Conservation (phyloP, 2,888 invertebrate genomes). For the Lepetodrilus schrolli region DNA sequence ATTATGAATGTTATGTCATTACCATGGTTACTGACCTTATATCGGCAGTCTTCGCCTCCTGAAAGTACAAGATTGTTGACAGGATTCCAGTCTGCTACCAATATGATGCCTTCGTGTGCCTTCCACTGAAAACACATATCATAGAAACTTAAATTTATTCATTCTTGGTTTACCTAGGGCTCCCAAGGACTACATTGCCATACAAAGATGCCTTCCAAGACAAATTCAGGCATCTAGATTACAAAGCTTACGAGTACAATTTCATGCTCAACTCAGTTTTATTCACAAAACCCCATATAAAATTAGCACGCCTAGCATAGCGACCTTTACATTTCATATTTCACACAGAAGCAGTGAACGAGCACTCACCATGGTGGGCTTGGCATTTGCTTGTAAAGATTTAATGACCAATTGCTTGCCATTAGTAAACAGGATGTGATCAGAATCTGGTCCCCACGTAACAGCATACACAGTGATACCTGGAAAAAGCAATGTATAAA, state of each 20-base stretch:
- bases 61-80: constrained; percentile 79
- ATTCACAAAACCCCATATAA: too few species aligned
- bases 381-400: constrained; percentile 78
- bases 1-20: too few species aligned
- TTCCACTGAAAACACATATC: constrained; percentile 93
- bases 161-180: too few species aligned
- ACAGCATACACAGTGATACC: constrained; percentile 86
- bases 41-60: constrained; percentile 85
- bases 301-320: background rate
- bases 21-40: constrained; percentile 84
- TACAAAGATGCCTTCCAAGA: too few species aligned
- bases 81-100: constrained; percentile 81
- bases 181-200: too few species aligned
- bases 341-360: background rate
- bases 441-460: constrained; percentile 82
- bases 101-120: constrained; percentile 94
- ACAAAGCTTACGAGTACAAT: too few species aligned
- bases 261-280: too few species aligned
- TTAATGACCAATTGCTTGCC: constrained; percentile 80
- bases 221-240: too few species aligned
- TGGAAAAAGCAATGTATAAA: too few species aligned
- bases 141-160: too few species aligned
- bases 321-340: too few species aligned
- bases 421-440: constrained; percentile 79
- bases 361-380: constrained; percentile 76